Evolutionary conservation across 2,797 vertebrate species (phyloP).

Genomic region (Oryzias dopingdopingensis): DNA sequence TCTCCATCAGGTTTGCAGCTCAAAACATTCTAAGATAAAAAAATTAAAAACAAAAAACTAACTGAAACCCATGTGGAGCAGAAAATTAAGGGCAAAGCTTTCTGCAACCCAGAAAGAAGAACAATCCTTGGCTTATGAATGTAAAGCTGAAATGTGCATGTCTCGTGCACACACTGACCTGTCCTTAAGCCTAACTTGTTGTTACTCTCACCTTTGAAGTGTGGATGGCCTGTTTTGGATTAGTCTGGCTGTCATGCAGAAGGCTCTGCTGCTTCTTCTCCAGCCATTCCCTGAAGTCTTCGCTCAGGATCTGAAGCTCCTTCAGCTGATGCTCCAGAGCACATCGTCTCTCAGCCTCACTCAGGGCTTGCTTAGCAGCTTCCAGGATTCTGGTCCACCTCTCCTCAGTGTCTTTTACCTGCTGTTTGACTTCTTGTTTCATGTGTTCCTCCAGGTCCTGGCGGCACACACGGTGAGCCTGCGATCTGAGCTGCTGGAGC

Average conservation of each 20-base stretch:
- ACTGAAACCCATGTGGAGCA: no score
- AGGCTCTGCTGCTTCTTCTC: slow-evolving; percentile 75
- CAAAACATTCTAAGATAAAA: slow-evolving; percentile 74
- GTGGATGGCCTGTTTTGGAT: slow-evolving; percentile 67
- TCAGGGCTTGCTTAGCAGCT: slow-evolving; percentile 17
- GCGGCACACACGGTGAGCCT: slow-evolving; percentile 31
- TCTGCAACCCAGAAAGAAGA: no score
- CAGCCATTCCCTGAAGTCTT: slow-evolving; percentile 75
- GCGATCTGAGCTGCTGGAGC: slow-evolving; percentile 68
- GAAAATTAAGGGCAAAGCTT: no score
- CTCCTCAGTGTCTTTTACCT: slow-evolving; percentile 42
- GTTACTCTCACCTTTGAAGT: slow-evolving; percentile 77
- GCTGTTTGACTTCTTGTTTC: slow-evolving; percentile 44
- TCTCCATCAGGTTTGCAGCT: slow-evolving; percentile 74
- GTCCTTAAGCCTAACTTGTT: no score
- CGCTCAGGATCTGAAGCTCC: slow-evolving; percentile 64
- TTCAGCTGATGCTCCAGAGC: slow-evolving; percentile 54
- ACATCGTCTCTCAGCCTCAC: slow-evolving; percentile 51
- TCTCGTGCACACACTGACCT: no score
- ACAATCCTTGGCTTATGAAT: no score
- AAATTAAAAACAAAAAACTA: neutral
- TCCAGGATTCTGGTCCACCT: slow-evolving; percentile 48
- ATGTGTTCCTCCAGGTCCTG: slow-evolving; percentile 47
- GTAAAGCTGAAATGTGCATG: no score
- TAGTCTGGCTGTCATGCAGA: slow-evolving; percentile 55